A percentile compares a stretch with the other conserved stretches of the same genome.
These are phyloP conservation scores for Actinia tenebrosa DNA, from an alignment of 64 coral and sea anemone genomes.

Conservation along the genomic window DNA sequence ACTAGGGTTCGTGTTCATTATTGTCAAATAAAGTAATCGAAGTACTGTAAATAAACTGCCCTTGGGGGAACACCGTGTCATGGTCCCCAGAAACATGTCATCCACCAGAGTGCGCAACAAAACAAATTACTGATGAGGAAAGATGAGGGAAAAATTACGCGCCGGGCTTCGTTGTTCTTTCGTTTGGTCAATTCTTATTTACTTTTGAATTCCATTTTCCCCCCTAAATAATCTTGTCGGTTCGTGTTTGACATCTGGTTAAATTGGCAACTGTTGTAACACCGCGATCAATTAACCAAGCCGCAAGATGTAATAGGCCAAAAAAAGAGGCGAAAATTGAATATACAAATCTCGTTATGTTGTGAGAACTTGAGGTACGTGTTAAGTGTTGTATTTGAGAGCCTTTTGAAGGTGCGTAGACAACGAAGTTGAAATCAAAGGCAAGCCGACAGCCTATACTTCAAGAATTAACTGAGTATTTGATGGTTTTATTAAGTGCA, in stretches of 20 bases:
- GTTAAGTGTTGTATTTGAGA: neutral
- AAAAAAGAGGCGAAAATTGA: constrained; percentile 11
- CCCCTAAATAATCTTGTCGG: neutral
- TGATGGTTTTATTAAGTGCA: constrained; percentile 14
- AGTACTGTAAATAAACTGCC: constrained; percentile 1
- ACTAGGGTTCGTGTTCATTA: neutral
- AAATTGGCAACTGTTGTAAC: neutral
- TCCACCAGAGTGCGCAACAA: neutral
- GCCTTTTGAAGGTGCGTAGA: constrained; percentile 3
- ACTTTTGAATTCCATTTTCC: neutral
- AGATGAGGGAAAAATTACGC: neutral
- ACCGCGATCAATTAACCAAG: constrained; percentile 6
- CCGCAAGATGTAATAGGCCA: constrained; percentile 5
- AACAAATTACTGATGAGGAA: neutral
- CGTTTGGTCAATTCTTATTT: neutral
- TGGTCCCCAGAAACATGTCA: neutral
- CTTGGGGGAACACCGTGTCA: neutral
- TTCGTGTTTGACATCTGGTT: neutral
- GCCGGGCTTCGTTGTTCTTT: neutral
- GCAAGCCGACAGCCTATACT: constrained; percentile 3
- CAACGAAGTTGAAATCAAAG: constrained; percentile 5
- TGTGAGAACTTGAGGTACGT: constrained; percentile 13
- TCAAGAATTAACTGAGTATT: constrained; percentile 1
- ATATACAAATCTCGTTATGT: constrained; percentile 10
- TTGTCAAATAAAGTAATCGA: neutral